phyloP scores from a whole-genome alignment of 2,888 invertebrate species.

The Hyalella azteca region DNA sequence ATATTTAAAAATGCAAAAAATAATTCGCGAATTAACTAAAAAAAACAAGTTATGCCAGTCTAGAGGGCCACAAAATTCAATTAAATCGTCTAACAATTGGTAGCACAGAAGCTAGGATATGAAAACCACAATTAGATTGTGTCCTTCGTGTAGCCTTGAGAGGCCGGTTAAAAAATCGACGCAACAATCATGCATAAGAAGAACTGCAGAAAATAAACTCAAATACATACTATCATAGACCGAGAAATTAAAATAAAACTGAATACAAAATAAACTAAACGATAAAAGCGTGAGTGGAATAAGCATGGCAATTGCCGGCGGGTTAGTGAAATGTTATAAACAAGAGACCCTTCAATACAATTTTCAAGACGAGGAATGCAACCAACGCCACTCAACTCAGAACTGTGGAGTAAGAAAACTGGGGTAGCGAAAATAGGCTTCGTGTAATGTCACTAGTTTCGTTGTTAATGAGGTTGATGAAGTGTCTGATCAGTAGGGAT shows the following conservation, averaged over 20 bases:
- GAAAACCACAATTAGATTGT: too few relatives aligned
- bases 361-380: neutral
- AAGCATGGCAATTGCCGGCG: neutral
- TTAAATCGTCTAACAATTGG: too few relatives aligned
- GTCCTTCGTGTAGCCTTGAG: too few relatives aligned
- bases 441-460: too few relatives aligned
- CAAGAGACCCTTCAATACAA: neutral
- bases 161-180: neutral
- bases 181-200: constrained; percentile 15
- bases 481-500: too few relatives aligned
- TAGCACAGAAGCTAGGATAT: too few relatives aligned
- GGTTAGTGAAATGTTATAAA: constrained; percentile 1
- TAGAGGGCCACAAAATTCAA: too few relatives aligned
- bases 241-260: neutral
- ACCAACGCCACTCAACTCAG: constrained; percentile 9
- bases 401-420: too few relatives aligned
- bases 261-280: constrained; percentile 1
- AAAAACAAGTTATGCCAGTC: constrained; percentile 18
- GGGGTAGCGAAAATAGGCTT: too few relatives aligned
- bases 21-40: too few relatives aligned
- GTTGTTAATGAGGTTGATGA: too few relatives aligned
- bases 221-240: too few relatives aligned
- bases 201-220: neutral
- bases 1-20: constrained; percentile 1
- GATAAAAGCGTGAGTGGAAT: constrained; percentile 31